Base-by-base conservation (phyloP, 35 echinoderm and acorn worm genomes). In the Acanthaster planci region DNA sequence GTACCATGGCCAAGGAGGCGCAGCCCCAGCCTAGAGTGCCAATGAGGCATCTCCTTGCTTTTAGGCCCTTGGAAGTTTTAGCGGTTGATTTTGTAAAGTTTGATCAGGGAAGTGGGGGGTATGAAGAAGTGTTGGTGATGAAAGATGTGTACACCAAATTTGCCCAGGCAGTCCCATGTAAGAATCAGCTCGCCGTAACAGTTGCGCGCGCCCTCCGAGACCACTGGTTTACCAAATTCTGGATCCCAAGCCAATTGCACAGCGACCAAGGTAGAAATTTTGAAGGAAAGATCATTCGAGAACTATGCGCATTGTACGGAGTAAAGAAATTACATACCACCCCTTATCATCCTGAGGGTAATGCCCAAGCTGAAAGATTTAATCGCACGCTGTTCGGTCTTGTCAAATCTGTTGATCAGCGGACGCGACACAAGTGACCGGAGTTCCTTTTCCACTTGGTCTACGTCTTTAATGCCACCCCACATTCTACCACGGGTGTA, bases 151-250 rank as follows among this genome's bases (percentile, higher is more conserved):
- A 56, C 36, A 84, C 82, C 10, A 84, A 84, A 34, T 84, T 21
- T 64, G 55, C 54, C 32, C 82, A 84, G 31, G 82, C 82, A 15
- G 55, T 84, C 5, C 82, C 82, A 21, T 56, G 47, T 15, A 84
- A 50, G 26, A 75, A 91, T 40, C 93, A 95, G 55, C 84, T 52
- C 77, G 93, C 93, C 1, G 21, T 34, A 21, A 95, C 84, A 10
- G 84, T 91, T 1, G 93, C 93, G 9, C 51, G 54, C 19, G 80
- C 90, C 14, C 77, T 95, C 6, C 79, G 86, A 2, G 39, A 78
- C 23, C 57, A 90, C 22, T 95, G 93, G 88, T 95, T 95, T 80
- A 80, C 87, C 12, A 86, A 51, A 50, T 95, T 91, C 87, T 84
- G 85, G 38, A 84, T 91, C 4, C 93, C 93, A 56, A 27, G 22